Evolutionary conservation across 2,113 vertebrate species (phyloP).

Genomic region (Upupa epops): DNA sequence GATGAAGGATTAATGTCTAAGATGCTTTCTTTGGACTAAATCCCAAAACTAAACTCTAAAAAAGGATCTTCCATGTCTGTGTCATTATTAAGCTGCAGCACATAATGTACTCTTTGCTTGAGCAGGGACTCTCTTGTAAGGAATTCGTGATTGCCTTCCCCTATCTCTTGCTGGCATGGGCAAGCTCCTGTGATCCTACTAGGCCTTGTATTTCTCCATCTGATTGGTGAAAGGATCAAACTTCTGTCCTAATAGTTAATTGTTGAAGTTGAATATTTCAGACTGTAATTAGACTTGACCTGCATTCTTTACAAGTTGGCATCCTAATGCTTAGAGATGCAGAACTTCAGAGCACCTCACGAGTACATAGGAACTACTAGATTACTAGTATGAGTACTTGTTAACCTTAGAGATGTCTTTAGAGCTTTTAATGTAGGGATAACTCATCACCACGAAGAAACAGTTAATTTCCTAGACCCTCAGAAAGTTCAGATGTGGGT

Average conservation of each 20-base stretch:
- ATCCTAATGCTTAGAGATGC: background rate
- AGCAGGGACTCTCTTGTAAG: background rate
- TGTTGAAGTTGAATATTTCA: background rate
- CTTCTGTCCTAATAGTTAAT: background rate
- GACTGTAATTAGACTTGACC: background rate
- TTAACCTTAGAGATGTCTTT: background rate
- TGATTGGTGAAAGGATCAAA: background rate
- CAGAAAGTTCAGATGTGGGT: background rate
- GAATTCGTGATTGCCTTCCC: background rate
- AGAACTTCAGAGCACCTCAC: background rate
- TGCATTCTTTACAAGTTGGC: background rate
- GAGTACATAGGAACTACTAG: background rate
- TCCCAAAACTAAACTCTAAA: background rate
- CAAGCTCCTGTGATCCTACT: background rate
- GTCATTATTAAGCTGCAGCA: background rate
- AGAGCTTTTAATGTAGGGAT: background rate
- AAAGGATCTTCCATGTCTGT: background rate
- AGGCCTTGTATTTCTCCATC: background rate
- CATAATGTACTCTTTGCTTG: background rate
- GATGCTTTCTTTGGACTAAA: background rate
- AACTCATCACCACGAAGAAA: background rate
- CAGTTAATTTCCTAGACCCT: background rate
- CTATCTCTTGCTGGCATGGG: no score
- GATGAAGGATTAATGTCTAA: background rate
- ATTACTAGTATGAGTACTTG: background rate